These are phyloP conservation scores for Caenorhabditis auriculariae DNA, from an alignment of 2,888 invertebrate species.

Conservation along the genomic window DNA sequence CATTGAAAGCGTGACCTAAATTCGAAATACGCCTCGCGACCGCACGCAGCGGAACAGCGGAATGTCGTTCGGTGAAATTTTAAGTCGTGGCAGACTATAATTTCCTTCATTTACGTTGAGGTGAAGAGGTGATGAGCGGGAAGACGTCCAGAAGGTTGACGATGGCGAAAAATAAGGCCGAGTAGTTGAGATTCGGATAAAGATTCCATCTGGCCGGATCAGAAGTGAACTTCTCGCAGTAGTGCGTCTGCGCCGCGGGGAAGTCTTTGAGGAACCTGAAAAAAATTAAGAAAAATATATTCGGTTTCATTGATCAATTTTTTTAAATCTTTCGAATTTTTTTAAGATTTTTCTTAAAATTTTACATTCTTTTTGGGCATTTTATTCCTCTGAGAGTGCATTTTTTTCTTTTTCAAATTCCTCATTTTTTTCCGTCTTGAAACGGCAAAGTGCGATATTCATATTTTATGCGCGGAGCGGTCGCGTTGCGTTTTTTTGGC, in stretches of 20 bases:
- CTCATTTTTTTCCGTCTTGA: background rate
- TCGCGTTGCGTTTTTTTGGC: too few species aligned
- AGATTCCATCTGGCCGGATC: constrained; percentile 75
- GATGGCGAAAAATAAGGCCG: constrained; percentile 88
- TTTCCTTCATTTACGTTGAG: constrained; percentile 50
- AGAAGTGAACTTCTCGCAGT: constrained; percentile 68
- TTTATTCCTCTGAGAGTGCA: too few species aligned
- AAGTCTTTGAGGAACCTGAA: constrained; percentile 94
- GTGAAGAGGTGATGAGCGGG: constrained; percentile 83
- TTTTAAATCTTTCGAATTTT: background rate
- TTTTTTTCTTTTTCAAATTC: background rate
- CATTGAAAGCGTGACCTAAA: too few species aligned
- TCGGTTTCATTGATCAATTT: too few species aligned
- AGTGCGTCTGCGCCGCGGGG: constrained; percentile 44
- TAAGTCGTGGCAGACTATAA: too few species aligned
- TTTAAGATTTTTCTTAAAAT: background rate
- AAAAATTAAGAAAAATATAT: constrained; percentile 19
- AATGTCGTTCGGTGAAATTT: too few species aligned
- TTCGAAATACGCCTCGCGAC: too few species aligned
- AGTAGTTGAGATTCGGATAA: constrained; percentile 94
- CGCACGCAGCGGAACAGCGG: too few species aligned
- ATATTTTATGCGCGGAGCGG: constrained; percentile 2
- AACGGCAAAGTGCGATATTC: constrained; percentile 2
- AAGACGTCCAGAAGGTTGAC: constrained; percentile 88
- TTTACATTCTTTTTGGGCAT: too few species aligned